Base-by-base conservation (phyloP, 2,797 vertebrate species). In the Gadopsis marmoratus region DNA sequence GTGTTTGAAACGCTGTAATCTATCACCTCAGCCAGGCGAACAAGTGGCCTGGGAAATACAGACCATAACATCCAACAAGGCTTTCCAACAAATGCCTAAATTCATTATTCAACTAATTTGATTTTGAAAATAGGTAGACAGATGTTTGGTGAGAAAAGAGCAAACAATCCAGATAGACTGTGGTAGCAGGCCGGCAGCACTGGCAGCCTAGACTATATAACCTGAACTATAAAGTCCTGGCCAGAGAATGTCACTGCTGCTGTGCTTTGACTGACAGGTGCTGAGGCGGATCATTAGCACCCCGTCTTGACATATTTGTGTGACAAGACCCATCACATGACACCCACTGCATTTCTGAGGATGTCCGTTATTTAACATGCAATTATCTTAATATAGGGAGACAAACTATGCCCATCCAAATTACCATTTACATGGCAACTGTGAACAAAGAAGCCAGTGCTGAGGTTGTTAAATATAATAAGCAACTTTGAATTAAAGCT, bases 301-400 rank as follows among this genome's bases (percentile, higher is more conserved):
- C 69, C 56, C 68, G 77, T 82, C 81, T 78, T 78, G 78, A 86
- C 84, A 83, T 86, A 84, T 89, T 79, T 90, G 83, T 31, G 61
- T 87, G 89, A 90, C 71, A 78, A 84, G 78, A 86, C 79, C 72
- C 83, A 72, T 88, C 85, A 78, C 71, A 62, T 53, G 71, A 74
- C 83, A 81, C 33, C 76, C 76, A 72, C 84, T 72, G 85, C 84
- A 86, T 89, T 89, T 92, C 86, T 76, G 75, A 81, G 66, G 77
- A 91, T 83, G 80, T 88, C 81, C 31, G 88, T 80, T 80, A 93
- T 91, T 93, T 91, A 93, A 76, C 91, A 89, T 91, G 82, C 89
- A 91, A 93, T 95, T 93, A 93, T 88, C 81, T 71, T 87, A 89
- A 92, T 90, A 89, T 79, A 91, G 66, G 73, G 65, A 88, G 85